These are phyloP conservation scores for Mallotus villosus DNA, from an alignment of 2,797 vertebrate genomes.

Conservation along the genomic window DNA sequence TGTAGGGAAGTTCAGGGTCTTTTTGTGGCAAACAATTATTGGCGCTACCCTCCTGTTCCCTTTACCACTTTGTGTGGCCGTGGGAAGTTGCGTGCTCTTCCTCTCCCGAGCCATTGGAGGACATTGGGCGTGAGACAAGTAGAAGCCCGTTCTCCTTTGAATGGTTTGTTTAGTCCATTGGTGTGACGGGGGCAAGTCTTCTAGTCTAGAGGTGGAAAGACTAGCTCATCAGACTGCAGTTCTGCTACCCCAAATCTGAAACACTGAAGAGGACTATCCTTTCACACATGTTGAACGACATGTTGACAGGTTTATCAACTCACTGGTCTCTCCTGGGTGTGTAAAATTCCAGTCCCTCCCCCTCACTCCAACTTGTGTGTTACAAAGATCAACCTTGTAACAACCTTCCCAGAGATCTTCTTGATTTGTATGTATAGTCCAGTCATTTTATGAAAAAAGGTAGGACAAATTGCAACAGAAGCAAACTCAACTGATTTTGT, in stretches of 20 bases:
- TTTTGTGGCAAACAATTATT: too few species aligned
- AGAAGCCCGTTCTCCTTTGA: neutral
- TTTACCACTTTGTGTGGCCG: too few species aligned
- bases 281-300: conserved; percentile 4
- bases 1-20: too few species aligned
- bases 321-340: conserved; percentile 5
- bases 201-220: neutral
- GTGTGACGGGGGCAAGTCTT: neutral
- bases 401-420: neutral
- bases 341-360: neutral
- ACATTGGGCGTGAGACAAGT: too few species aligned
- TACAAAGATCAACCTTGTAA: too few species aligned
- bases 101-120: too few species aligned
- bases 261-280: neutral
- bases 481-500: too few species aligned
- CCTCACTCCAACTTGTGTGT: too few species aligned
- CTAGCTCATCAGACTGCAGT: neutral
- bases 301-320: neutral
- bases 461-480: too few species aligned
- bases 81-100: too few species aligned
- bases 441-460: too few species aligned
- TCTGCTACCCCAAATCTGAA: neutral
- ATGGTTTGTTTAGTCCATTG: neutral
- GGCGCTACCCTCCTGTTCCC: too few species aligned
- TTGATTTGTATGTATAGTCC: neutral